Evolutionary conservation across 2,797 vertebrate genomes (phyloP).

Genomic region (Ctenosaura bakeri): DNA sequence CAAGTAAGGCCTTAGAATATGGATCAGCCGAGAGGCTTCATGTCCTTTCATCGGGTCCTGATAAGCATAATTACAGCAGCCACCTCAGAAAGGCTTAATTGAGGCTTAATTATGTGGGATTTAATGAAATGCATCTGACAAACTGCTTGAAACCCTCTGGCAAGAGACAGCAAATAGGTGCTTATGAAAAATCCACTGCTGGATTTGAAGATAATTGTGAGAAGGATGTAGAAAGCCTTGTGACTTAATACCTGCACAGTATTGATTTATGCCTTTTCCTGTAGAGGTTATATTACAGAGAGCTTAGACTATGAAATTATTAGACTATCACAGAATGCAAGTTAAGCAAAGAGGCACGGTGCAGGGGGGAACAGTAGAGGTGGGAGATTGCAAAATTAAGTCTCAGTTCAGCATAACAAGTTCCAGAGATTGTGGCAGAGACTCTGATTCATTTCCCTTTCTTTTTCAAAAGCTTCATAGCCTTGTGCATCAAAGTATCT

Average conservation of each 20-base stretch:
- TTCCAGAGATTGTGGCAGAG: neutral
- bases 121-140: conserved; percentile 47
- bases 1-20: neutral
- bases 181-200: conserved; percentile 41
- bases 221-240: neutral
- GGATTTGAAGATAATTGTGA: conserved; percentile 27
- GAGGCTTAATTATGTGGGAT: conserved; percentile 44
- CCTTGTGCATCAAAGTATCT: neutral
- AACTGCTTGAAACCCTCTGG: conserved; percentile 42
- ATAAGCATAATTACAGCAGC: conserved; percentile 49
- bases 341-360: conserved; percentile 30
- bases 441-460: fast-evolving
- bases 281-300: conserved; percentile 41
- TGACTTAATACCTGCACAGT: neutral
- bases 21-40: conserved; percentile 9
- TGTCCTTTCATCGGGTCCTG: conserved; percentile 35
- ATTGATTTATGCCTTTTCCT: conserved; percentile 44
- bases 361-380: neutral
- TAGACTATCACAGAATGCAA: conserved; percentile 44
- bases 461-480: neutral
- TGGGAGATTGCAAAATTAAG: neutral
- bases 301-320: conserved; percentile 33
- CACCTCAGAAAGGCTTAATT: conserved; percentile 44
- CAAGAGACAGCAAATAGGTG: conserved; percentile 30
- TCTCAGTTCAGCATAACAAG: conserved; percentile 1